Base-by-base conservation (phyloP, 2,888 invertebrate genomes). In the Mythimna pallens region DNA sequence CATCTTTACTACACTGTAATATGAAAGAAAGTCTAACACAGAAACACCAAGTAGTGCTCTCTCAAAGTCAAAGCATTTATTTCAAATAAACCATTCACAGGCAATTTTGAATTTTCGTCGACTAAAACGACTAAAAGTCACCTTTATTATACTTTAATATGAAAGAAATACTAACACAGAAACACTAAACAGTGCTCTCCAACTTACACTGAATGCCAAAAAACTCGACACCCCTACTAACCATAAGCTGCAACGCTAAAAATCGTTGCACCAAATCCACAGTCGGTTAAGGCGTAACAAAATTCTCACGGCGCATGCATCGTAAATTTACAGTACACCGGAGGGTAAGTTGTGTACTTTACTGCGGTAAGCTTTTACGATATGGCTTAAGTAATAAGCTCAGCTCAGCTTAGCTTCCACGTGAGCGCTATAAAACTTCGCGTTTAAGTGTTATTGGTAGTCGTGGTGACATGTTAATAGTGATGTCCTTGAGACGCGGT, bases 291-390 rank as follows among this genome's bases (percentile, higher is more conserved):
- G 90, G 91, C 89, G 87, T 85, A 86, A 93, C 94, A 91, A 93
- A 93, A 94, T 93, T 94, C 94, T 93, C 93, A 89, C 83, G 89
- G 92, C 93, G 91, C 94, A 92, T 94, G 93, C 94, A 94, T 93
- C 94, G 94, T 93, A 94, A 94, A 95, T 94, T 94, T 93, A 93
- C 93, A 90, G 89, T 91, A 89, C 93, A 92, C 92, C 87, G 89
- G 93, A 92, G 94, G 93, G 92, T 93, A 93, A 94, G 92, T 94
- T 94, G 94, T 94, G 94, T 95, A 94, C 94, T 94, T 94, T 94
- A 94, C 92, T 94, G 94, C 91, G 93, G 94, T 93, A 91, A 93
- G 93, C 94, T 93, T 93, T 91, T 90, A 89, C 89, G 85, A 87
- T 85, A 84, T 83, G 84, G 85, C 83, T 75, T 86, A 88, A 89